phyloP scores from a whole-genome alignment of 2,113 vertebrate species.

The Bagarius yarrelli region DNA sequence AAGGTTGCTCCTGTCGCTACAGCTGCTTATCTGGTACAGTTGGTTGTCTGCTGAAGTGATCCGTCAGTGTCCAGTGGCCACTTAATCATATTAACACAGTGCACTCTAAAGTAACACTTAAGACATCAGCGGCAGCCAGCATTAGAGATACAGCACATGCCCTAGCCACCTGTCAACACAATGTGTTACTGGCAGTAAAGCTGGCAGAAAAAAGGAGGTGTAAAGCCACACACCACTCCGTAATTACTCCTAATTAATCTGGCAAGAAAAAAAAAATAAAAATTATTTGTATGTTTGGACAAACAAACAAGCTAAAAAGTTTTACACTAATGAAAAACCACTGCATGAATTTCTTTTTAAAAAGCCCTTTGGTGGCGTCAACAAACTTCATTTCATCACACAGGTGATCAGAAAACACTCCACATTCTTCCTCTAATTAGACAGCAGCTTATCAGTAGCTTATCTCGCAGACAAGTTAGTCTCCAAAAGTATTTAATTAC shows the following conservation, averaged over 20 bases:
- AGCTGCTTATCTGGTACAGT: slow-evolving; percentile 6
- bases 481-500: slow-evolving; percentile 12
- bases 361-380: background rate
- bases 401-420: background rate
- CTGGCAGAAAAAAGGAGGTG: slow-evolving; percentile 31
- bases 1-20: background rate
- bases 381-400: background rate
- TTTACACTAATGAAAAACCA: background rate
- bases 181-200: slow-evolving; percentile 29
- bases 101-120: slow-evolving; percentile 57
- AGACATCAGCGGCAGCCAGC: slow-evolving; percentile 34
- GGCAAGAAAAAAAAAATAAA: background rate
- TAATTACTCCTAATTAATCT: slow-evolving; percentile 17
- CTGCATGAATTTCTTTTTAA: background rate
- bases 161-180: slow-evolving; percentile 63
- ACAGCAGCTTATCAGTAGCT: background rate
- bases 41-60: slow-evolving; percentile 7
- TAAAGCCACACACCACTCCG: slow-evolving; percentile 46
- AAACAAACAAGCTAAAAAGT: background rate
- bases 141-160: slow-evolving; percentile 53
- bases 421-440: background rate
- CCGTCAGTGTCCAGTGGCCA: slow-evolving; percentile 5
- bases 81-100: background rate
- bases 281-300: too few species aligned
- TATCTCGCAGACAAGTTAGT: background rate